Evolutionary conservation across 2,888 invertebrate genomes (phyloP), one percentile per base, ranked within the genome.

Genomic region (Unio pictorum): DNA sequence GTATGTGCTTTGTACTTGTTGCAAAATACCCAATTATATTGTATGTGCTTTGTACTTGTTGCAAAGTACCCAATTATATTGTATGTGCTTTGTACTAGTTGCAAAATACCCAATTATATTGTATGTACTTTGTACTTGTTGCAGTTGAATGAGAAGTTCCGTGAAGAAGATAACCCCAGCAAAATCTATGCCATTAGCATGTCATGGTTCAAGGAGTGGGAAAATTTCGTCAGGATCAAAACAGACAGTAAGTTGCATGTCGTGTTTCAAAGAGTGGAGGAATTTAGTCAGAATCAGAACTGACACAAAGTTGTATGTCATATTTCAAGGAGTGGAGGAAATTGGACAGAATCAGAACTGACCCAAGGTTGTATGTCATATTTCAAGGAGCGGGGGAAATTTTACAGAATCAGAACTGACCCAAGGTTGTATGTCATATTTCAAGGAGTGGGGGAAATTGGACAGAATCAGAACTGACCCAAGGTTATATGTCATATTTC

Each of bases 311-410:
- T 63, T 8, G 95, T 77, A 95, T 95, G 94, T 93, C 93, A 73
- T 96, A 96, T 96, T 93, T 96, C 89, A 93, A 95, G 1, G 94
- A 94, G 85, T 98, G 98, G 98, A 96, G 97, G 90, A 94, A 93
- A 70, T 98, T 97, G 91, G 95, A 96, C 1, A 92, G 95, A 55
- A 94, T 94, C 79, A 93, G 94, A 83, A 89, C 93, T 45, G 92
- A 88, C 64, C 86, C 90, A 90, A 83, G 81, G 86, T 82, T 55
- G n/a, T 61, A 23, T 28, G 15, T 26, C n/a, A 26, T 55, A 30
- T 1, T 45, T 45, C 45, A 45, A 15, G 11, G 45, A 45, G 15
- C 1, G 45, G 45, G 45, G 15, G 45, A 4, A 45, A 11, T 45
- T 15, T 15, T 1, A 1, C 11, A 45, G 8, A 3, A 15, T 45